Evolutionary conservation across 2,113 vertebrate species (phyloP).

Genomic region (Pterophyllum scalare): DNA sequence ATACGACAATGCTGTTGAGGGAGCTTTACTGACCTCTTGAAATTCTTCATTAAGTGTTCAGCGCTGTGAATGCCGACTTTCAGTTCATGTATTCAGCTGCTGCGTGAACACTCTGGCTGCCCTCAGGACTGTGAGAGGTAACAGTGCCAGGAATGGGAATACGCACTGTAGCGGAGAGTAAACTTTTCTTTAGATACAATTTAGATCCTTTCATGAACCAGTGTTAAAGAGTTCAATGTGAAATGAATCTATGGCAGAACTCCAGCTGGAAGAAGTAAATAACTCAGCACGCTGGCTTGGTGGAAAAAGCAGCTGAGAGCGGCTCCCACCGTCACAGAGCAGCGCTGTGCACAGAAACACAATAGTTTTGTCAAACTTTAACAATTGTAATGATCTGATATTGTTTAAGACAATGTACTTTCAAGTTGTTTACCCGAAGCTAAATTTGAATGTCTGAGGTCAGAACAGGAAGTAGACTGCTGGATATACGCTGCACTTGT

Average conservation of each 20-base stretch:
- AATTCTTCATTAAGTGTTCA: neutral
- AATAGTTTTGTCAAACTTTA: conserved; percentile 25
- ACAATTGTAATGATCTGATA: conserved; percentile 11
- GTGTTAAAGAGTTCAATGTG: neutral
- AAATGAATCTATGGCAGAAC: neutral
- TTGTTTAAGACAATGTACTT: conserved; percentile 4
- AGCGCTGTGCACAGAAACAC: neutral
- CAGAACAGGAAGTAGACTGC: neutral
- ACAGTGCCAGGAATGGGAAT: neutral
- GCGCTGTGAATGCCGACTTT: neutral
- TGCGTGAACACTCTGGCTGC: neutral
- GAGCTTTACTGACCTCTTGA: neutral
- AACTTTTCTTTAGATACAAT: neutral
- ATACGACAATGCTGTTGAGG: neutral
- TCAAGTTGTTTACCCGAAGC: neutral
- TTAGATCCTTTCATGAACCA: neutral
- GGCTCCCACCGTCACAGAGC: conserved; percentile 15
- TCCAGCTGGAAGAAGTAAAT: conserved; percentile 26
- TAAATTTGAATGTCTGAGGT: neutral
- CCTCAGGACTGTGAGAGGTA: neutral
- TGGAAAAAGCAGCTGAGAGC: neutral
- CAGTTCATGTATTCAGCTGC: neutral
- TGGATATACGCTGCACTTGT: neutral
- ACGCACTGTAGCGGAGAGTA: neutral
- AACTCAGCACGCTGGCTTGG: neutral